Evolutionary conservation across 2,888 invertebrate species (phyloP).

Genomic region (Dicranocentrus wangi): DNA sequence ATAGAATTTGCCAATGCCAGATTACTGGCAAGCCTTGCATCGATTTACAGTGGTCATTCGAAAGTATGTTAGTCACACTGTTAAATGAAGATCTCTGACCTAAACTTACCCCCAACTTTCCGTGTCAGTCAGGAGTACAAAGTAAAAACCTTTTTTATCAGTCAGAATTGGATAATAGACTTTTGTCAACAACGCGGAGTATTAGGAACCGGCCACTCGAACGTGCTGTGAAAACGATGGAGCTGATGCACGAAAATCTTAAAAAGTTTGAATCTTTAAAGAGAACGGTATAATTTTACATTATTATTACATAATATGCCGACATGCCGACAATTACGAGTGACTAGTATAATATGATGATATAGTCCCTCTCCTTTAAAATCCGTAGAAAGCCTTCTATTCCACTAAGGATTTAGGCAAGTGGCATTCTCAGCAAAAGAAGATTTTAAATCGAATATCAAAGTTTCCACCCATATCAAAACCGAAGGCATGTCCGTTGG

Average conservation of each 20-base stretch:
- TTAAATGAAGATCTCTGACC: not conserved
- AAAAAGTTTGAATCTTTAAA: conserved; percentile 21
- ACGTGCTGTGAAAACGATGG: conserved; percentile 33
- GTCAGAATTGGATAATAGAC: conserved; percentile 36
- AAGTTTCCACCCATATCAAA: conserved; percentile 40
- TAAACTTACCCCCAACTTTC: not conserved
- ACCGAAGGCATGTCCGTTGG: conserved; percentile 33
- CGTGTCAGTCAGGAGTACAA: no score
- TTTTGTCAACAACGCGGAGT: not conserved
- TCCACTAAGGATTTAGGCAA: conserved; percentile 16
- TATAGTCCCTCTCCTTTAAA: not conserved
- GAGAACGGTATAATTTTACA: no score
- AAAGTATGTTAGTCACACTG: conserved; percentile 22
- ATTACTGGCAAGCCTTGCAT: conserved; percentile 28
- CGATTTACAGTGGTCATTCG: conserved; percentile 37
- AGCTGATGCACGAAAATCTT: conserved; percentile 43
- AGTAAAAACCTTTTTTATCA: no score
- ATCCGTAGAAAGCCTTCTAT: conserved; percentile 30
- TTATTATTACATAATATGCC: no score
- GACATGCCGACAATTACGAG: no score
- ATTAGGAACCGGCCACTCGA: conserved; percentile 27
- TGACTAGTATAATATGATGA: no score
- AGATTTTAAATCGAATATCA: conserved; percentile 32
- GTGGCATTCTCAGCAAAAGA: conserved; percentile 46
- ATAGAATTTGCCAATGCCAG: conserved; percentile 42